Evolutionary conservation across 2,797 vertebrate genomes (phyloP).

Genomic region (Hoplostethus atlanticus): DNA sequence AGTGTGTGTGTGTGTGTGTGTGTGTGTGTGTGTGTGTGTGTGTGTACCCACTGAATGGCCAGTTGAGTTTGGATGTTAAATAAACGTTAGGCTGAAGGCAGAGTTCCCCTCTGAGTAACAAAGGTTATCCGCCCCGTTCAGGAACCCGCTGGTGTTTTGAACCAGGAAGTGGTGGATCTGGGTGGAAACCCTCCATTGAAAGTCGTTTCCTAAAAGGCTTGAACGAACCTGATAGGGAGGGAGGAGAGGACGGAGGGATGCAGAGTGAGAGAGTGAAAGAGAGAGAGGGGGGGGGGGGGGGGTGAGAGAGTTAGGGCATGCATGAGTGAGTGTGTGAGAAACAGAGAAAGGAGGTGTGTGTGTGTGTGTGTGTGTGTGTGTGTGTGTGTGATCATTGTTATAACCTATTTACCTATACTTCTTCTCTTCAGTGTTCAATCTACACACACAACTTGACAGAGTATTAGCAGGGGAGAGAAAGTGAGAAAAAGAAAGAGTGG

Average conservation of each 20-base stretch:
- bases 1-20: no score
- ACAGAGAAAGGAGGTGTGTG: not conserved
- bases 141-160: conserved; percentile 31
- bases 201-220: conserved; percentile 56
- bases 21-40: no score
- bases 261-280: not conserved
- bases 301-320: not conserved
- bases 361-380: not conserved
- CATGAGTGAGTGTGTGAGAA: conserved; percentile 13
- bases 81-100: no score
- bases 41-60: no score
- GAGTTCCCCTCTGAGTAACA: not conserved
- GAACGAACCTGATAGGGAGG: conserved; percentile 7
- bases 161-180: conserved; percentile 52
- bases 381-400: not conserved
- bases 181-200: conserved; percentile 61
- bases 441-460: not conserved
- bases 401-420: no score
- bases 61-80: no score
- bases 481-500: no score
- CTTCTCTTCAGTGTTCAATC: no score
- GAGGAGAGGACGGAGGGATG: conserved; percentile 9
- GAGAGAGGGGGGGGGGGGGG: not conserved
- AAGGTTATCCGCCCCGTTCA: not conserved
- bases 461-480: no score